Conservation (phyloP, 2,797 vertebrate species). For the Pipistrellus pipistrellus region DNA sequence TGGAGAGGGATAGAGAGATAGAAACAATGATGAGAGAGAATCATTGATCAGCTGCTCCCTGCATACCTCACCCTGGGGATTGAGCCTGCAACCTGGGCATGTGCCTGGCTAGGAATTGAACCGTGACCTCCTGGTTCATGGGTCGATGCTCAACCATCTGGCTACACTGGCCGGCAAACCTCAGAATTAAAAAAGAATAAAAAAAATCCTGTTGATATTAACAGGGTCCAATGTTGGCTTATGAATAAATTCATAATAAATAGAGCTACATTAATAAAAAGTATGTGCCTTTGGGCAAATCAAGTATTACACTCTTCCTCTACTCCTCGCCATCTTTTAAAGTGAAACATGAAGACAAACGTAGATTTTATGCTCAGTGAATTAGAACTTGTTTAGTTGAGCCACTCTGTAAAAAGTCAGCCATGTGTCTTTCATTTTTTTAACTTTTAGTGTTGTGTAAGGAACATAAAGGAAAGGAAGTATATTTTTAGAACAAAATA, state of each 20-base stretch:
- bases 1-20: too few species aligned
- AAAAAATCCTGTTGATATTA: neutral
- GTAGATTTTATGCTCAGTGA: constrained; percentile 27
- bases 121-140: too few species aligned
- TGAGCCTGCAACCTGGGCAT: too few species aligned
- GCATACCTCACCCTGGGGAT: too few species aligned
- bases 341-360: constrained; percentile 39
- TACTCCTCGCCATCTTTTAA: constrained; percentile 33
- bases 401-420: constrained; percentile 38
- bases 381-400: constrained; percentile 68
- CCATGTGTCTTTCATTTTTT: neutral
- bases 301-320: neutral
- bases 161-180: too few species aligned
- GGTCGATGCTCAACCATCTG: too few species aligned
- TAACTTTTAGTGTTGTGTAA: neutral
- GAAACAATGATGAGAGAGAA: too few species aligned
- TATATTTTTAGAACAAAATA: constrained; percentile 46
- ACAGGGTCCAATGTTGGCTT: neutral
- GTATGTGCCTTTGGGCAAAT: constrained; percentile 29
- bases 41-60: too few species aligned
- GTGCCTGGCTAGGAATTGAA: too few species aligned
- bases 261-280: neutral
- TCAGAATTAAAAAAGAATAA: neutral
- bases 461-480: constrained; percentile 6
- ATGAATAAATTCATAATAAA: constrained; percentile 14